Evolutionary conservation across 1,140 invertebrate species (phyloP).

Genomic region (Hyphantria cunea): DNA sequence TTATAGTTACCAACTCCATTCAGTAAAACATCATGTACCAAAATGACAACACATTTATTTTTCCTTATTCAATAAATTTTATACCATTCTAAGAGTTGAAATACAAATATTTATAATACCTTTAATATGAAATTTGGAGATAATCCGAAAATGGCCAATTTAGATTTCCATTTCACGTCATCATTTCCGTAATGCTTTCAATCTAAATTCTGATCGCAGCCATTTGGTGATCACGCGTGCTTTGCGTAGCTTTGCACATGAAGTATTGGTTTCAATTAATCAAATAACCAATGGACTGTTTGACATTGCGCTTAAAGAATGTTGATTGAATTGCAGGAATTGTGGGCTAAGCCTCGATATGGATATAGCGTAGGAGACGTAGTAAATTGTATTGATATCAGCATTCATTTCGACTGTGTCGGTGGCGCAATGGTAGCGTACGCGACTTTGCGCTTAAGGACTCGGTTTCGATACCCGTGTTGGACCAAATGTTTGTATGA

Average conservation of each 20-base stretch:
- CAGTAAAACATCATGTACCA: too few species aligned
- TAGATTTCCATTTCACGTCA: conserved; percentile 51
- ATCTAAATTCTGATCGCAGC: conserved; percentile 57
- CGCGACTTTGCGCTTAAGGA: too few species aligned
- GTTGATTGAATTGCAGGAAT: neutral
- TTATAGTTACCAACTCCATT: too few species aligned
- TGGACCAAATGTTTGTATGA: too few species aligned
- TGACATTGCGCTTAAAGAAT: neutral
- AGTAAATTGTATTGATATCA: too few species aligned
- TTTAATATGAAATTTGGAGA: conserved; percentile 1
- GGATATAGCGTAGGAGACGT: too few species aligned
- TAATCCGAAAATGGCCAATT: conserved; percentile 49
- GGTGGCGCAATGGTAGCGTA: too few species aligned
- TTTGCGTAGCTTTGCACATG: conserved; percentile 25
- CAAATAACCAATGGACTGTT: conserved; percentile 5
- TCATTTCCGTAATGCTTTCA: conserved; percentile 49
- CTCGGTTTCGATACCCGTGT: too few species aligned
- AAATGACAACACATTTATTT: neutral
- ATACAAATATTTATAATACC: neutral
- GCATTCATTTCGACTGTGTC: too few species aligned
- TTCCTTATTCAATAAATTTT: neutral
- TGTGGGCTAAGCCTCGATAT: neutral
- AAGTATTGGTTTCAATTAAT: conserved; percentile 23
- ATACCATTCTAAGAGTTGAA: neutral
- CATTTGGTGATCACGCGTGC: conserved; percentile 44